Evolutionary conservation across 2,113 vertebrate species (phyloP).

Genomic region (Gobiocypris rarus): DNA sequence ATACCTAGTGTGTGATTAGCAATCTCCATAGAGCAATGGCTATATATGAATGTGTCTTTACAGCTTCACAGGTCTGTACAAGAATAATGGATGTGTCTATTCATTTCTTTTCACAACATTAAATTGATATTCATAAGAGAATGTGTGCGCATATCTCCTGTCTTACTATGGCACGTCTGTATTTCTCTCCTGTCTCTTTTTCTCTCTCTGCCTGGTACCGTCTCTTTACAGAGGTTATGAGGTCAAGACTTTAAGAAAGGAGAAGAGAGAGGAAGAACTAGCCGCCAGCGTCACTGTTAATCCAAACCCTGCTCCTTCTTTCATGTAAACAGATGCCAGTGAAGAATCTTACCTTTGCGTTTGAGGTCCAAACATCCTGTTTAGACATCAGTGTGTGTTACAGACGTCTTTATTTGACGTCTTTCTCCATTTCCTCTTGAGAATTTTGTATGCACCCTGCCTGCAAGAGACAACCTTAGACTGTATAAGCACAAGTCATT

Average conservation of each 20-base stretch:
- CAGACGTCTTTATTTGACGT: background rate
- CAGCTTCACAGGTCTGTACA: conserved; percentile 1
- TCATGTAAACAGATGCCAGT: background rate
- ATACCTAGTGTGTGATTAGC: background rate
- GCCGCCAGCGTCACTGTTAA: background rate
- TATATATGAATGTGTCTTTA: background rate
- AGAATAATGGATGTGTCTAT: background rate
- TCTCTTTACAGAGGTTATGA: background rate
- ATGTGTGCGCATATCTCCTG: background rate
- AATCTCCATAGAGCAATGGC: background rate
- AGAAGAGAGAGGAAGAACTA: background rate
- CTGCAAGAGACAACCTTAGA: background rate
- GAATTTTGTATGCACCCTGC: background rate
- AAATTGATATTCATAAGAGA: conserved; percentile 8
- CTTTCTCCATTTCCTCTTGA: conserved; percentile 1
- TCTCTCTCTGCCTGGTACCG: background rate
- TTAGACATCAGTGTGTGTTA: background rate
- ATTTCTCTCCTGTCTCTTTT: background rate
- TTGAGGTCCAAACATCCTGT: background rate
- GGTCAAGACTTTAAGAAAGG: background rate
- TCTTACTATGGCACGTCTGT: no score
- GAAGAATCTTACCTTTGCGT: background rate
- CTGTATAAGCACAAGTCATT: background rate
- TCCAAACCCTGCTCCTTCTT: background rate
- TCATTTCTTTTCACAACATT: conserved; percentile 3